Conservation (phyloP, 2,113 vertebrate species). For the Pyxicephalus adspersus region DNA sequence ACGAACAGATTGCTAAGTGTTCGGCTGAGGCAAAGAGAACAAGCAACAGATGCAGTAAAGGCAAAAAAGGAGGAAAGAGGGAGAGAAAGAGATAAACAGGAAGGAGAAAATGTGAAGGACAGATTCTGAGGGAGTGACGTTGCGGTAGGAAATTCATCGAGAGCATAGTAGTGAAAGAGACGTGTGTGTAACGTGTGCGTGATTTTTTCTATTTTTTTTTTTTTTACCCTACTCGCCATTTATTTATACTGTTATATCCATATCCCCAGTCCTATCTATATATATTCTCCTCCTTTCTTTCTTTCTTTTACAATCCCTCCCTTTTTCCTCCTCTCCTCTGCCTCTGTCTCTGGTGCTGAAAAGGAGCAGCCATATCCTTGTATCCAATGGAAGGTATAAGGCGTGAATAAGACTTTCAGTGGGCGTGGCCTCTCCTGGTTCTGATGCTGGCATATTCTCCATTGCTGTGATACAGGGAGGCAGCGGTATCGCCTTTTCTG, state of each 20-base stretch:
- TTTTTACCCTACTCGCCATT: background rate
- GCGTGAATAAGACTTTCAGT: constrained; percentile 2
- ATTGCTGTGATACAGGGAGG: constrained; percentile 52
- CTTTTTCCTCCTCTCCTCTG: background rate
- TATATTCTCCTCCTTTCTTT: constrained; percentile 9
- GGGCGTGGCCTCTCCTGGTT: constrained; percentile 45
- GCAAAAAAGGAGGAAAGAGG: constrained; percentile 40
- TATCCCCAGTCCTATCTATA: constrained; percentile 12
- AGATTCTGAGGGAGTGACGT: background rate
- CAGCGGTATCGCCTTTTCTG: constrained; percentile 49
- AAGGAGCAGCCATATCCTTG: constrained; percentile 4
- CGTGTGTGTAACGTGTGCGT: background rate
- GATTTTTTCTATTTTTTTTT: no score
- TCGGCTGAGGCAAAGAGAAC: constrained; percentile 49
- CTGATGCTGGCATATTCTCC: constrained; percentile 56
- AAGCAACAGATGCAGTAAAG: constrained; percentile 49
- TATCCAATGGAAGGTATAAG: constrained; percentile 11
- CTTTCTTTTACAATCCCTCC: constrained; percentile 9
- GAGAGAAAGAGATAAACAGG: background rate
- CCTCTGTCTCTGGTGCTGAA: constrained; percentile 45
- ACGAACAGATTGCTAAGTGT: constrained; percentile 56
- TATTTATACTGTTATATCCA: background rate
- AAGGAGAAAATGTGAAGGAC: constrained; percentile 5
- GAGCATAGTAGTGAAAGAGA: background rate
- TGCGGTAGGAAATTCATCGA: background rate